Evolutionary conservation across 2,888 invertebrate species (phyloP).

Genomic region (Dryobota labecula): DNA sequence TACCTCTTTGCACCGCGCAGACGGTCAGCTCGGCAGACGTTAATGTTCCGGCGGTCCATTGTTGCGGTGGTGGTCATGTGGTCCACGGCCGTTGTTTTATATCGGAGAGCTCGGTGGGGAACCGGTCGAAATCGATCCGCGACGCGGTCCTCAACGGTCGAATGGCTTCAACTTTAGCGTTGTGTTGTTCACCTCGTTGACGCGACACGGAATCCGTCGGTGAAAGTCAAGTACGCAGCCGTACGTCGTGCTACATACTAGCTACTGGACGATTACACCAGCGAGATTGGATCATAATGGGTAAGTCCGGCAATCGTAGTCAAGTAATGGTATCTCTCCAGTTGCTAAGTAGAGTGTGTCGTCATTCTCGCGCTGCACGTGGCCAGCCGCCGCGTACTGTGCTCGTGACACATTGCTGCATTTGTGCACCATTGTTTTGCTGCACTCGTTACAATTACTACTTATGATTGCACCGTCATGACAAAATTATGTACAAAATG

Average conservation of each 20-base stretch:
- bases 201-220: constrained; percentile 86
- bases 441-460: constrained; percentile 49
- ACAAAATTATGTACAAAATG: constrained; percentile 60
- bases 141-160: constrained; percentile 82
- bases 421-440: constrained; percentile 67
- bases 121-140: constrained; percentile 86
- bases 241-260: constrained; percentile 82
- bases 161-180: constrained; percentile 83
- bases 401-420: constrained; percentile 68
- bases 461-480: constrained; percentile 44
- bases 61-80: constrained; percentile 70
- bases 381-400: constrained; percentile 68
- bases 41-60: constrained; percentile 61
- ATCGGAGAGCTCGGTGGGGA: constrained; percentile 74
- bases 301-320: constrained; percentile 79
- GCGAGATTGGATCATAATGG: constrained; percentile 85
- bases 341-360: constrained; percentile 80
- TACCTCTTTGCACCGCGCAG: constrained; percentile 49
- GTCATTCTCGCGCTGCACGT: constrained; percentile 75
- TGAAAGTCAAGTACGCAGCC: constrained; percentile 88
- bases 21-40: constrained; percentile 44
- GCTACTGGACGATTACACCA: constrained; percentile 80
- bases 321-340: constrained; percentile 70
- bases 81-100: constrained; percentile 77
- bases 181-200: constrained; percentile 87